Conservation (phyloP, 2,113 vertebrate genomes). For the Semnornis frantzii region DNA sequence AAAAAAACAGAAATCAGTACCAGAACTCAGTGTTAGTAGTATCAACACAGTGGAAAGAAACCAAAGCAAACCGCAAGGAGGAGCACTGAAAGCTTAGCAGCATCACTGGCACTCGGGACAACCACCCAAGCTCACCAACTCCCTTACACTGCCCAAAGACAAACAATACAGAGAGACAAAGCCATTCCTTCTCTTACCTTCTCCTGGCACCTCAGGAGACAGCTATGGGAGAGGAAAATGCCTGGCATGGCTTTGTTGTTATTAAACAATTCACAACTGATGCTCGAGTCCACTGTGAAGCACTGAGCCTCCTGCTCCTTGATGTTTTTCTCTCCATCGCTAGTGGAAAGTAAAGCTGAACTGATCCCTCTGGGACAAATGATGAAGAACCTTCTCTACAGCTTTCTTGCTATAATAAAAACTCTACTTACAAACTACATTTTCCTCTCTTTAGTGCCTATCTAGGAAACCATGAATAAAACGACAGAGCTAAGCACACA, state of each 20-base stretch:
- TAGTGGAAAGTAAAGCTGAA: neutral
- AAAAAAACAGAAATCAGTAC: neutral
- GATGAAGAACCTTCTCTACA: neutral
- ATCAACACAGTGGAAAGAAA: neutral
- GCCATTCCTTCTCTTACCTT: neutral
- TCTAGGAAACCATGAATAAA: neutral
- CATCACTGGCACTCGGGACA: fast-evolving
- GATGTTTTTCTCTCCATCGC: neutral
- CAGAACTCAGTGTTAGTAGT: neutral
- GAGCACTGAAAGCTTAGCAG: neutral
- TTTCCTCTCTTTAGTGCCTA: neutral
- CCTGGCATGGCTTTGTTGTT: neutral
- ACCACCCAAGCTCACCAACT: neutral
- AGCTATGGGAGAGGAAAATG: neutral
- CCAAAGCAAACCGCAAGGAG: neutral
- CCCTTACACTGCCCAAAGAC: neutral
- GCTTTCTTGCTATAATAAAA: neutral
- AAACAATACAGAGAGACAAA: neutral
- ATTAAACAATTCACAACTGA: neutral
- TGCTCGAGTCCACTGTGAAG: neutral
- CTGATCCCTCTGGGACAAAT: neutral
- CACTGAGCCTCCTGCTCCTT: neutral
- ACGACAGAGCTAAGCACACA: neutral
- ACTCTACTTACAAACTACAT: neutral
- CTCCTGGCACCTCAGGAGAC: neutral